Evolutionary conservation across 2,888 invertebrate species (phyloP).

Genomic region (Tryphoninae sp.): DNA sequence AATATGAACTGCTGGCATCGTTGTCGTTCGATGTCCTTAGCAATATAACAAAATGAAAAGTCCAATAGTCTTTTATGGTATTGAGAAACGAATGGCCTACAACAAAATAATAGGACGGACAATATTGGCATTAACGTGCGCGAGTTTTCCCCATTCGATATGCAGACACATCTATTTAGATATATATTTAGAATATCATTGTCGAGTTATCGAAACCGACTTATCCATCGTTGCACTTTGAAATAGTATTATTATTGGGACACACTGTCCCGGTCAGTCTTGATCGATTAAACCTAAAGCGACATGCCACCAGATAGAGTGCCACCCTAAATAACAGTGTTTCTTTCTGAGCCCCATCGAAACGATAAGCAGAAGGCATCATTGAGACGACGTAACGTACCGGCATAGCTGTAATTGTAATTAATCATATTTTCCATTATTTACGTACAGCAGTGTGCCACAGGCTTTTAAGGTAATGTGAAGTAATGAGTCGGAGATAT

Average conservation of each 20-base stretch:
- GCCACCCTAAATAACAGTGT: constrained; percentile 6
- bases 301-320: constrained; percentile 24
- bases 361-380: background rate
- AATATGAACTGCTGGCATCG: background rate
- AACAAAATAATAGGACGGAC: background rate
- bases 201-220: constrained; percentile 11
- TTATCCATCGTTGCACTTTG: constrained; percentile 21
- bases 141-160: no score
- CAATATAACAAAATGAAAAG: constrained; percentile 7
- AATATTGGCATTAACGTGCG: background rate
- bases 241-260: constrained; percentile 47
- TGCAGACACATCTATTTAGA: background rate
- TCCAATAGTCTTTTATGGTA: background rate
- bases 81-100: background rate
- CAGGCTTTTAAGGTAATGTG: no score
- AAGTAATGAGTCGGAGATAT: no score
- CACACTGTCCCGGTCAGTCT: constrained; percentile 53
- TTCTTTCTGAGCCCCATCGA: background rate
- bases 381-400: background rate
- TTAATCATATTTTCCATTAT: background rate
- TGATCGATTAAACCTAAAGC: constrained; percentile 53
- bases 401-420: background rate
- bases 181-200: background rate
- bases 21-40: background rate
- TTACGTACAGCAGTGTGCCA: background rate